Conservation (phyloP, 2,888 invertebrate genomes). For the Eilema sororculum region DNA sequence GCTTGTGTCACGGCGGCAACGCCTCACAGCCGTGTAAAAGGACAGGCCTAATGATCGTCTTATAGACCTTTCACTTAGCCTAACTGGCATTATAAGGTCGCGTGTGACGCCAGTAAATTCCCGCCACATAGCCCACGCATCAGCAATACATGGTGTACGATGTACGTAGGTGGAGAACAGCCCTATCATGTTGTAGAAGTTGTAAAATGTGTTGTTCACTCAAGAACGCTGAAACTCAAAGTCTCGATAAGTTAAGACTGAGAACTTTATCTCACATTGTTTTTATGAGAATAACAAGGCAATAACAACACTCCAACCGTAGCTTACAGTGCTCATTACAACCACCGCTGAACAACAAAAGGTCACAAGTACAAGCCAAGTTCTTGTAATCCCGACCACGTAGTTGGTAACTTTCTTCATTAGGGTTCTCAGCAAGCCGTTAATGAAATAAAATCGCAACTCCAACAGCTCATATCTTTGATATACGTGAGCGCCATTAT, state of each 20-base stretch:
- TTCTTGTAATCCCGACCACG: constrained; percentile 14
- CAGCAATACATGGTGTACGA: too few relatives aligned
- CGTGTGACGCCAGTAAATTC: too few relatives aligned
- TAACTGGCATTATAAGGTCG: too few relatives aligned
- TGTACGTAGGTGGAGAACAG: too few relatives aligned
- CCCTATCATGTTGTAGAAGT: too few relatives aligned
- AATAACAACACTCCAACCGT: not conserved
- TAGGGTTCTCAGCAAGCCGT: constrained; percentile 3
- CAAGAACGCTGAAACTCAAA: too few relatives aligned
- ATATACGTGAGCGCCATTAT: not conserved
- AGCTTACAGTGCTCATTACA: constrained; percentile 16
- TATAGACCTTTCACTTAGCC: too few relatives aligned
- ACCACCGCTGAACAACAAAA: not conserved
- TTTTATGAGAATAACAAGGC: constrained; percentile 6
- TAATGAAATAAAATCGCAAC: constrained; percentile 12
- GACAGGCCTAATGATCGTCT: too few relatives aligned
- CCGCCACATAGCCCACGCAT: too few relatives aligned
- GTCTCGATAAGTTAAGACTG: not conserved
- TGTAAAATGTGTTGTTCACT: too few relatives aligned
- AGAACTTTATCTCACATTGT: not conserved
- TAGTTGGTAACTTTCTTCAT: constrained; percentile 15
- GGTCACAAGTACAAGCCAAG: constrained; percentile 5
- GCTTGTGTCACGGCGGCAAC: too few relatives aligned
- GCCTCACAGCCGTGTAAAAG: too few relatives aligned
- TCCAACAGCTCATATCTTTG: constrained; percentile 1